Evolutionary conservation across 2,113 vertebrate genomes (phyloP), one percentile per base, ranked within the genome.

Genomic region (Petromus typicus): DNA sequence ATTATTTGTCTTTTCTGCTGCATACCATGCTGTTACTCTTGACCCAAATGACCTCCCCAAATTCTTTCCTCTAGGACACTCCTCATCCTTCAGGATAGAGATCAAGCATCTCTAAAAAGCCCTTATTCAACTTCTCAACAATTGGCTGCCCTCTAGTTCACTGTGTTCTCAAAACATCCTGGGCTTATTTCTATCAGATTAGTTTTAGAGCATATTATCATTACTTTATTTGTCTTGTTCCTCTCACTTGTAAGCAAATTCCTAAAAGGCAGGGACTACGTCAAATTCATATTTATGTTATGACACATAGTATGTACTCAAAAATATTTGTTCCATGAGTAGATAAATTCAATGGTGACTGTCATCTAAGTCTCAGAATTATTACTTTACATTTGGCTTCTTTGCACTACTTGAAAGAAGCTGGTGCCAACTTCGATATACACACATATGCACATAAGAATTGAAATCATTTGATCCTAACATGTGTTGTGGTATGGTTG

Each of bases 391-490:
- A 81, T 91, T 86, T 94, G 61, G 27, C 23, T 93, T n/a, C 43
- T 61, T 9, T 11, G 22, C 86, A 84, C 32, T 27, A 59, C 34
- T 57, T 67, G 1, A 64, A 64, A 86, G 22, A 75, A 18, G 75
- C 48, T 91, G 54, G 12, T 48, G 18, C 37, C 43, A 69, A 40
- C 1, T 18, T 23, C 16, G 43, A 94, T 73, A 27, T 54, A 90
- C 18, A 66, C 20, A 63, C 11, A 4, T 32, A 80, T 51, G 22
- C 17, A 4, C 85, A 9, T 89, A 79, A 84, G 14, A 86, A 93
- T 25, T 71, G 17, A 90, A 94, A 67, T 94, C 1, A 83, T 90
- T 94, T 90, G 69, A 92, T 78, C 54, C 14, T 76, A 91, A 59
- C 57, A 40, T 71, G 13, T 30, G 16, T 34, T 79, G 43, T n/a